Base-by-base conservation (phyloP, 2,888 invertebrate genomes). In the Brachyptera risi region DNA sequence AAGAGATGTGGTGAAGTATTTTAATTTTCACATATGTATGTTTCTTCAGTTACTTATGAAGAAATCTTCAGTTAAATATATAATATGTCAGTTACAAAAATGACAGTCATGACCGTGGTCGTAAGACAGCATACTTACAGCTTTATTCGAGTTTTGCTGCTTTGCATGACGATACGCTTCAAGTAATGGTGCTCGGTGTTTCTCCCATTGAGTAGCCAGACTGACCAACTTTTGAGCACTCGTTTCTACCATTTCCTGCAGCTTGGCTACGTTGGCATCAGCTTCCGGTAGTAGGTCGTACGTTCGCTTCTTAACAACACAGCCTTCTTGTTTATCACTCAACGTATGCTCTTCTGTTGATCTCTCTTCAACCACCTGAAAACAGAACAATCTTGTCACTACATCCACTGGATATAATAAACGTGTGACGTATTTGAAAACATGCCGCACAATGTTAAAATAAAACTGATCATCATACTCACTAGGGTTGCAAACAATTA, bases 171-270 rank as follows among this genome's bases (percentile, higher is more conserved):
- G 74, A 69, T 83, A 84, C 67, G 84, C 79, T 65, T 83, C 78
- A 24, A 86, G 75, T 13, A 90, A 73, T 0, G 88, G 87, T 26
- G 77, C 78, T 65, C 87, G 79, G 69, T 88, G 86, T 56, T 83
- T 81, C 68, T 87, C 84, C 90, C 90, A 91, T 68, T 90, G 87
- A 61, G 80, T 80, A 3, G 83, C 83, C 56, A 90, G 73, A 59
- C 79, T 80, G 24, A 83, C 75, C 35, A 88, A 74, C 69, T 85
- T 80, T 68, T 83, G 83, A 54, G 81, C 80, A 64, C 84, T 83
- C 19, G 79, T 77, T 63, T 84, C 83, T 19, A 89, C 79, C 15
- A 82, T 70, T 15, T 74, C 73, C 68, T 81, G 80, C 60, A 86
- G 72, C 73, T 84, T 85, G 3, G 71, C 69, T 40, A 83, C 70